A percentile compares a stretch with the other conserved stretches of the same genome.
These are phyloP conservation scores for Mystacides longicornis DNA, from an alignment of 2,888 invertebrate species.

Conservation along the genomic window DNA sequence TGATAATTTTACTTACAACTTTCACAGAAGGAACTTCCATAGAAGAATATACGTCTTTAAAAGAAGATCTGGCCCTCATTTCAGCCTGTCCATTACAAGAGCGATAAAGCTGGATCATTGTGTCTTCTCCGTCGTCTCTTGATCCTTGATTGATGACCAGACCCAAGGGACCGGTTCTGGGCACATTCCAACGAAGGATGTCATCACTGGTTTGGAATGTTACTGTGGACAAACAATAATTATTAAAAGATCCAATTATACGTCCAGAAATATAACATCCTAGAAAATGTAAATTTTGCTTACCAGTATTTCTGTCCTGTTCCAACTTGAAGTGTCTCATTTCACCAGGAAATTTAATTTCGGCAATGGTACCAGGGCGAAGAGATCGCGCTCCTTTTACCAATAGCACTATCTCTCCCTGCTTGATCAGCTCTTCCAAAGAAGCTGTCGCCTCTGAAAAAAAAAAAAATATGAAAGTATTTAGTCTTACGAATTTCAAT, in stretches of 20 bases:
- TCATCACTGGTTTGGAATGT: constrained; percentile 19
- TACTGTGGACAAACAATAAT: constrained; percentile 11
- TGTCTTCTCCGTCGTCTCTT: constrained; percentile 11
- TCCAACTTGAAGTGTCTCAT: constrained; percentile 15
- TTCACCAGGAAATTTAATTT: constrained; percentile 23
- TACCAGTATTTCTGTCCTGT: constrained; percentile 11
- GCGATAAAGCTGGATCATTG: constrained; percentile 15
- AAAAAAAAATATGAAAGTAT: no score
- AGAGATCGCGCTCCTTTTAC: constrained; percentile 12
- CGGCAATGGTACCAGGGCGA: constrained; percentile 11
- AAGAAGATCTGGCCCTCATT: constrained; percentile 15
- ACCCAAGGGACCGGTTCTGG: constrained; percentile 6
- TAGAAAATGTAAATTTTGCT: no score
- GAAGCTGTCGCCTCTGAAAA: constrained; percentile 19
- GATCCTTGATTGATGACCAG: constrained; percentile 5
- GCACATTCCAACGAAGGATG: constrained; percentile 11
- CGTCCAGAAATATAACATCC: no score
- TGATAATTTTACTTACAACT: constrained; percentile 11
- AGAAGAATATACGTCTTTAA: constrained; percentile 18
- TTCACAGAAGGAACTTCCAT: constrained; percentile 23
- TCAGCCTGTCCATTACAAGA: constrained; percentile 13
- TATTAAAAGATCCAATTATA: no score
- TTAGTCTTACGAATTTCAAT: no score
- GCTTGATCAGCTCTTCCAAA: constrained; percentile 21
- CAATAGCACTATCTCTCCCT: constrained; percentile 16